Percentiles rank a stretch among this genome's conserved stretches.
Conservation (phyloP, 2,797 vertebrate genomes). For the Erpetoichthys calabaricus region DNA sequence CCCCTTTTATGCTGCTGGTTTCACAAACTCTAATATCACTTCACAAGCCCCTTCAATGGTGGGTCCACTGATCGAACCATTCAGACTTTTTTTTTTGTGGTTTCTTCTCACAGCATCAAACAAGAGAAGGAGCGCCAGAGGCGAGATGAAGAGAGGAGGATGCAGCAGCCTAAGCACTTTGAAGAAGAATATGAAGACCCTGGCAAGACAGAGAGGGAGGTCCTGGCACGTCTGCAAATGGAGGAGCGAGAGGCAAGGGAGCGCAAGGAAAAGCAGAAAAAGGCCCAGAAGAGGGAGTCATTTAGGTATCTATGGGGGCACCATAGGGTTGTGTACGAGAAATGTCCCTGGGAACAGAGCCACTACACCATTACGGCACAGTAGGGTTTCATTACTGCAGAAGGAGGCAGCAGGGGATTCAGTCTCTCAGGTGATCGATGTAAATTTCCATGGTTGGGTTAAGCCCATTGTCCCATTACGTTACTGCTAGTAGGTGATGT, state of each 20-base stretch:
- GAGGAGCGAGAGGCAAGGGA: conserved; percentile 35
- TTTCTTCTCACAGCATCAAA: conserved; percentile 60
- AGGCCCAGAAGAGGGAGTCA: conserved; percentile 43
- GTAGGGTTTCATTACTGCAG: too few relatives aligned
- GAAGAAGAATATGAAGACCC: conserved; percentile 16
- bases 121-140: conserved; percentile 60
- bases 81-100: neutral
- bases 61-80: too few relatives aligned
- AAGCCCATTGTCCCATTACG: too few relatives aligned
- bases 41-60: too few relatives aligned
- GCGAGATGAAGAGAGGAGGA: conserved; percentile 50
- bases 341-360: too few relatives aligned
- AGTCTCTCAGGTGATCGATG: too few relatives aligned
- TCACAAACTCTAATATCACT: too few relatives aligned
- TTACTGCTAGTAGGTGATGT: too few relatives aligned
- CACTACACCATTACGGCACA: too few relatives aligned
- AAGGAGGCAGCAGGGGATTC: too few relatives aligned
- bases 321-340: neutral
- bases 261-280: conserved; percentile 33
- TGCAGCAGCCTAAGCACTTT: conserved; percentile 28
- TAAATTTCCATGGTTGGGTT: too few relatives aligned
- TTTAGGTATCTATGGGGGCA: conserved; percentile 41
- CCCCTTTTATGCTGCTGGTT: too few relatives aligned
- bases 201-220: conserved; percentile 37
- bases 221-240: conserved; percentile 46